Evolutionary conservation across 2,113 vertebrate species (phyloP), one percentile per base, ranked within the genome.

Genomic region (Eulemur macaco): DNA sequence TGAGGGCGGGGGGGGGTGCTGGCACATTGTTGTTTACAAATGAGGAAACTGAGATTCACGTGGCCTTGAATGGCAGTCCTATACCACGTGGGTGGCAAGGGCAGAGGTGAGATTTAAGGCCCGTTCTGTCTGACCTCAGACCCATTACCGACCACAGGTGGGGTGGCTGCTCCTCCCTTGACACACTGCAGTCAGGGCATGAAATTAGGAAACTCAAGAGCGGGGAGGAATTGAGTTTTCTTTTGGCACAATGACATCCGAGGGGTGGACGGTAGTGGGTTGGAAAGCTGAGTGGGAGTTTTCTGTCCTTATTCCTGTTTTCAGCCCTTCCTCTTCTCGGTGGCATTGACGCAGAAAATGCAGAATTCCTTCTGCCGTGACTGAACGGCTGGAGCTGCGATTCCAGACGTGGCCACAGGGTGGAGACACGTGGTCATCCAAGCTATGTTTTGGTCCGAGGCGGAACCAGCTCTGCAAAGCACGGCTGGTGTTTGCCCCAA

Each of bases 401-500:
- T 73, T 93, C 73, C 68, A 66, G 17, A n/a, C 0, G 0, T 3
- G 71, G 60, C 89, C 96, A 91, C 89, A 15, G 1, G 83, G 86
- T n/a, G 95, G 96, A 71, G 83, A 50, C 6, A 91, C 1, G 20
- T 0, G 8, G 13, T 0, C 0, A 21, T 27, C 8, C 6, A 17
- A 52, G 7, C 64, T 58, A 0, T 0, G 25, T 27, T 37, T 58
- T 6, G 15, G 9, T 14, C 23, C 1, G 1, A 21, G 3, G 42
- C 9, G 1, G 69, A 85, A 71, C 29, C 17, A 12, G 12, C 6
- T 25, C 25, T 2, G 27, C 64, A 87, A 56, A 92, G 18, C 18
- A 9, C 5, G 1, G 31, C 66, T 50, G 34, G 50, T 1, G 3
- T 52, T 52, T 42, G 13, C 8, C 39, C 52, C 31, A 31, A 15